Evolutionary conservation across 2,888 invertebrate species (phyloP).

Genomic region (Drosophila tanythrix): DNA sequence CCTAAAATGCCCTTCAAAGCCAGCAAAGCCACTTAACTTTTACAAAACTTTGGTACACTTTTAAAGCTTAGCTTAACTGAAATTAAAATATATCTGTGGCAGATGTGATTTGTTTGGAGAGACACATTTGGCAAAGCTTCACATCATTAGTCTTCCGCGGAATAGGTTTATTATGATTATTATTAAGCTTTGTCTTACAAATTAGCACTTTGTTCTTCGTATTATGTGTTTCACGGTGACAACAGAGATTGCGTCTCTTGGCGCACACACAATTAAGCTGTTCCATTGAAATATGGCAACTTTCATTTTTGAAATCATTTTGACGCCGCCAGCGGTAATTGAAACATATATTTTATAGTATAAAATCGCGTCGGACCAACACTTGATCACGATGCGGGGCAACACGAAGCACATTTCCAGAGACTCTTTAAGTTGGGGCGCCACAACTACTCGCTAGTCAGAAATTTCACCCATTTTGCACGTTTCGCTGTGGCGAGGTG

Average conservation of each 20-base stretch:
- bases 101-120: background rate
- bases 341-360: slow-evolving; percentile 77
- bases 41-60: background rate
- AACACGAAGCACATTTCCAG: slow-evolving; percentile 18
- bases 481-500: slow-evolving; percentile 48
- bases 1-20: background rate
- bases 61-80: background rate
- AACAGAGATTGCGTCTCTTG: slow-evolving; percentile 27
- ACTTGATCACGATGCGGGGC: slow-evolving; percentile 63
- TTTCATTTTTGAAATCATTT: slow-evolving; percentile 69
- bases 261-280: slow-evolving; percentile 63
- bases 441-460: slow-evolving; percentile 14
- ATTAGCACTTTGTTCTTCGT: slow-evolving; percentile 39
- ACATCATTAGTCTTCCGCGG: background rate
- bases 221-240: slow-evolving; percentile 16
- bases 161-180: background rate
- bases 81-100: background rate
- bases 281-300: slow-evolving; percentile 70
- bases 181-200: background rate
- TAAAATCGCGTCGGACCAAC: slow-evolving; percentile 67
- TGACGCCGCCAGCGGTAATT: slow-evolving; percentile 72
- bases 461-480: slow-evolving; percentile 79
- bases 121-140: background rate
- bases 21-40: background rate
- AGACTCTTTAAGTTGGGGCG: slow-evolving; percentile 6